phyloP scores from a whole-genome alignment of 2,888 invertebrate genomes.

The Acleris emargana region DNA sequence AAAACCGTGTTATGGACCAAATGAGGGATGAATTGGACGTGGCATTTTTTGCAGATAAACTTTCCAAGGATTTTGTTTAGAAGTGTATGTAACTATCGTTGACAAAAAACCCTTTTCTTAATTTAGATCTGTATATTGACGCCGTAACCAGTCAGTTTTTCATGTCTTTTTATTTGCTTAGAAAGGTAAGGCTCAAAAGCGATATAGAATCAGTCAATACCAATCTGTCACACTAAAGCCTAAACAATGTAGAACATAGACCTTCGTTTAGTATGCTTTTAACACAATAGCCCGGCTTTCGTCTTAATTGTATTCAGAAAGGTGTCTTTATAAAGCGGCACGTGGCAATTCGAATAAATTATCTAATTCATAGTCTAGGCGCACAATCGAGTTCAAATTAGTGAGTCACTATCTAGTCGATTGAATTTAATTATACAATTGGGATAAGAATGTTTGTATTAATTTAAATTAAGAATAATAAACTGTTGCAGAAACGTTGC shows the following conservation, averaged over 20 bases:
- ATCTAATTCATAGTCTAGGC: conserved; percentile 11
- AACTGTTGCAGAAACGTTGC: conserved; percentile 20
- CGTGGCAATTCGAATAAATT: conserved; percentile 30
- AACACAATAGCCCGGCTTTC: conserved; percentile 18
- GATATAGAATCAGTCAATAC: too few relatives aligned
- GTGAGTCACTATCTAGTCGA: conserved; percentile 26
- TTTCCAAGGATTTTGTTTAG: too few relatives aligned
- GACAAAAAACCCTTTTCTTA: too few relatives aligned
- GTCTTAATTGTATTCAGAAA: conserved; percentile 31
- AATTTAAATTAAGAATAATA: conserved; percentile 33
- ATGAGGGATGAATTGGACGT: too few relatives aligned
- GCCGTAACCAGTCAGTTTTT: too few relatives aligned
- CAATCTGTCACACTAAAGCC: background rate
- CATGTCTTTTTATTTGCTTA: too few relatives aligned
- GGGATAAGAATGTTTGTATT: conserved; percentile 34
- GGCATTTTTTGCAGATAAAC: too few relatives aligned
- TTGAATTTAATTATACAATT: conserved; percentile 30
- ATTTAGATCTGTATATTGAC: too few relatives aligned
- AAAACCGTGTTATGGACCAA: too few relatives aligned
- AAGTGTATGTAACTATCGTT: too few relatives aligned
- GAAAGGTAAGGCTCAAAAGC: too few relatives aligned
- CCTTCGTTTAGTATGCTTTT: background rate
- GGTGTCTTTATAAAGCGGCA: conserved; percentile 20
- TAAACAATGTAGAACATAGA: conserved; percentile 1
- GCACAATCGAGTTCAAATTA: conserved; percentile 25